These are phyloP conservation scores for Micronycteris hirsuta DNA, from an alignment of 2,113 vertebrate genomes.

Conservation along the genomic window DNA sequence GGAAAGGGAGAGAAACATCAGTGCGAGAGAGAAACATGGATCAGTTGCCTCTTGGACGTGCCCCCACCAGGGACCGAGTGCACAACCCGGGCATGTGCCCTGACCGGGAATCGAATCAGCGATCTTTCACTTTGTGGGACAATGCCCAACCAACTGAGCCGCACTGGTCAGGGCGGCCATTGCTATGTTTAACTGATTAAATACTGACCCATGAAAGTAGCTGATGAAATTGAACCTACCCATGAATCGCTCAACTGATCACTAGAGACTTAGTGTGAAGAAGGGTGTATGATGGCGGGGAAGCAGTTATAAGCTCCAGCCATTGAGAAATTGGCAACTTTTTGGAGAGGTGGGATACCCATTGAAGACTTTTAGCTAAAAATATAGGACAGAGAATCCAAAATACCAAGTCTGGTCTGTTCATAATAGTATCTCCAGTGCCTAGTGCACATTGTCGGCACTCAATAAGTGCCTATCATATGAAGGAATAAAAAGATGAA, in stretches of 20 bases:
- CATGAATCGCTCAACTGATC: neutral
- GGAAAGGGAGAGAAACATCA: no score
- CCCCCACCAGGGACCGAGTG: no score
- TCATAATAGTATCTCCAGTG: neutral
- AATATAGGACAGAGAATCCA: neutral
- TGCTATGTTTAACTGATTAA: neutral
- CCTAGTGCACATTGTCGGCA: neutral
- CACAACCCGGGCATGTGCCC: no score
- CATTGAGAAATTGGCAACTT: neutral
- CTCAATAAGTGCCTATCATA: neutral
- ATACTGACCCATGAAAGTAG: neutral
- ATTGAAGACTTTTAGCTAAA: neutral
- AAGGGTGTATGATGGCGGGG: neutral
- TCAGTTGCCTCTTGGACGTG: no score
- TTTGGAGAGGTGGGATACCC: neutral
- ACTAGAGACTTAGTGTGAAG: neutral
- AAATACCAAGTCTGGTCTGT: neutral
- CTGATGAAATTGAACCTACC: neutral
- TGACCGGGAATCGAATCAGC: no score
- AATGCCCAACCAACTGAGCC: no score
- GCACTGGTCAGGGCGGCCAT: no score
- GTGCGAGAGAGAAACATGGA: no score
- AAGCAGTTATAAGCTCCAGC: neutral
- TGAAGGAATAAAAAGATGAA: neutral
- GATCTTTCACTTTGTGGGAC: no score